phyloP scores from a whole-genome alignment of 1,140 invertebrate genomes.

The Coboldia fuscipes region DNA sequence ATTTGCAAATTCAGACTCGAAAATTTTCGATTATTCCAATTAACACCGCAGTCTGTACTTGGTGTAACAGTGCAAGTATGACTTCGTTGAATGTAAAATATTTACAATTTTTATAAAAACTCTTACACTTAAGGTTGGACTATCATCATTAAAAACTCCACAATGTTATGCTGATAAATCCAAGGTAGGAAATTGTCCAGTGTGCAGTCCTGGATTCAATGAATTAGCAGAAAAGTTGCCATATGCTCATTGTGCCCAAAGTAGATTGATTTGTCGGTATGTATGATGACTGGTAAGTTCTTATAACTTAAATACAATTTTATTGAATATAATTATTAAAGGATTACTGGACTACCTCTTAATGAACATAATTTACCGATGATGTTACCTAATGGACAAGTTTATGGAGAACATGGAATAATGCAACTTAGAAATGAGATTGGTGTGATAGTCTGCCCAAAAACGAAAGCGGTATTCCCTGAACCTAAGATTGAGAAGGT shows the following conservation, averaged over 20 bases:
- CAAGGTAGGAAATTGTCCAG: conserved; percentile 76
- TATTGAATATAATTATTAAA: conserved; percentile 29
- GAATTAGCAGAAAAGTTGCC: conserved; percentile 68
- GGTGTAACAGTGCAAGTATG: conserved; percentile 58
- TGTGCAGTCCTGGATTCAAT: conserved; percentile 77
- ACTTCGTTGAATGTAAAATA: background rate
- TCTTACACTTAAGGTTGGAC: conserved; percentile 53
- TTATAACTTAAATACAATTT: too few relatives aligned
- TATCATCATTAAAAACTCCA: conserved; percentile 89
- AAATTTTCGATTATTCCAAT: conserved; percentile 83
- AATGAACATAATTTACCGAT: conserved; percentile 97
- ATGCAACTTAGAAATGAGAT: conserved; percentile 75
- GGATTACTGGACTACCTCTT: conserved; percentile 74
- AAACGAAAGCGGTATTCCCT: conserved; percentile 73
- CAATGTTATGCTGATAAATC: conserved; percentile 44
- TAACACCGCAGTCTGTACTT: conserved; percentile 78
- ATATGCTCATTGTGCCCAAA: conserved; percentile 91
- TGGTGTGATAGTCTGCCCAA: conserved; percentile 74
- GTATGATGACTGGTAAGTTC: too few relatives aligned
- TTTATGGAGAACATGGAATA: conserved; percentile 84
- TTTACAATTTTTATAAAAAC: too few relatives aligned
- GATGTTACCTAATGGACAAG: conserved; percentile 94
- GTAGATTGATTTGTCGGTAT: conserved; percentile 48
- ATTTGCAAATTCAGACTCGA: conserved; percentile 82
- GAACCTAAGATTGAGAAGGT: conserved; percentile 86